Evolutionary conservation across 1,140 invertebrate genomes (phyloP), one percentile per base, ranked within the genome.

Genomic region (Macrobrachium nipponense): DNA sequence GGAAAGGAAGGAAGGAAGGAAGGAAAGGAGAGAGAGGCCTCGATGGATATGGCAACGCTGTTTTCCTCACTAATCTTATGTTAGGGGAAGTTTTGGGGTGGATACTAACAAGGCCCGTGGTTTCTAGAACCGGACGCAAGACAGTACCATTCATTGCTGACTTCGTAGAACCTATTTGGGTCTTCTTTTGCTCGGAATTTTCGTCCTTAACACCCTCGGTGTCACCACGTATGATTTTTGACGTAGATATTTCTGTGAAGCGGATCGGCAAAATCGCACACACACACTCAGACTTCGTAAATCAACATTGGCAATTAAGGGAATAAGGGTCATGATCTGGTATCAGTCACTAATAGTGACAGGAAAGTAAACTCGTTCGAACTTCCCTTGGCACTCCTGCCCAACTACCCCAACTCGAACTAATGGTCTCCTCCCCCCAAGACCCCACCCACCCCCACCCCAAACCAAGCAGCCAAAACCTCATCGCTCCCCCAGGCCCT

Each of bases 31-130:
- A 51, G 51, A 51, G 12, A 15, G 18, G 2, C 10, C 76, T 0
- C 27, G 60, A 17, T 44, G 58, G 14, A 10, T 36, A 23, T 82
- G 80, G 80, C 61, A 82, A 73, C 80, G 60, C 80, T 81, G 80
- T 61, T 58, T 51, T 51, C 58, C 68, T 20, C 80, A 73, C 80
- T 82, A 82, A 82, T 82, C 80, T 82, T 82, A 76, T 76, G 73
- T 58, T 76, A 82, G 72, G 36, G 58, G 59, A 75, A 82, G 81
- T 75, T 76, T 64, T 76, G 70, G 51, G 81, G 43, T 61, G 80
- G 72, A 75, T 82, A 51, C 70, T 75, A 75, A 82, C 70, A 82
- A n/a, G 80, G 17, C 36, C 43, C 23, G 68, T 61, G 81, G 60
- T 62, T 72, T 68, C 72, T 82, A 76, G 70, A 60, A 82, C 61